Percentiles rank a stretch among this genome's conserved stretches.
Evolutionary conservation across 2,113 vertebrate species (phyloP).

Genomic region (Pterocles orientalis): DNA sequence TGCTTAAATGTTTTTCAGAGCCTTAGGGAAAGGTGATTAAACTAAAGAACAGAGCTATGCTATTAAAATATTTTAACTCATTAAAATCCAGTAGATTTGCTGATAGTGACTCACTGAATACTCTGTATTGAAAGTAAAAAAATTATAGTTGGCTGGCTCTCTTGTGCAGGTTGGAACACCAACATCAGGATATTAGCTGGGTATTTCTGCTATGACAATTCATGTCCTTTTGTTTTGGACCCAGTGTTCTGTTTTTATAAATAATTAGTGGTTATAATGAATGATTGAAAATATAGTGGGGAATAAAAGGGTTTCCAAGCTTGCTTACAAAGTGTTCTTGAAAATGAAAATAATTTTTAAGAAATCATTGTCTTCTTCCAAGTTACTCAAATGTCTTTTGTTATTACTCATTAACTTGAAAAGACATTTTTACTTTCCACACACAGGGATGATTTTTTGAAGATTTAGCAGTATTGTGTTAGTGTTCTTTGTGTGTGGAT

Average conservation of each 20-base stretch:
- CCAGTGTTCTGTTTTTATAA: background rate
- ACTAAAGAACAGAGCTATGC: conserved; percentile 11
- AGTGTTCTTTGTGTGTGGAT: background rate
- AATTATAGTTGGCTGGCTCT: background rate
- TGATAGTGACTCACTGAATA: background rate
- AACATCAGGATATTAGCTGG: background rate
- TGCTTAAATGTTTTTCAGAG: conserved; percentile 37
- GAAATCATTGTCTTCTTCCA: background rate
- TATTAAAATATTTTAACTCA: conserved; percentile 28
- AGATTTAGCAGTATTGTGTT: background rate
- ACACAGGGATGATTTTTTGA: background rate
- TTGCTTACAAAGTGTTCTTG: background rate
- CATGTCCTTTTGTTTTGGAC: background rate
- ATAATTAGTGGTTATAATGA: background rate
- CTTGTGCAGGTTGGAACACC: background rate
- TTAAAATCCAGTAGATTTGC: conserved; percentile 3
- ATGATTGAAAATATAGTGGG: background rate
- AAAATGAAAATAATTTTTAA: background rate
- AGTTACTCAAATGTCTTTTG: background rate
- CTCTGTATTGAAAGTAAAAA: background rate
- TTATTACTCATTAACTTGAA: background rate
- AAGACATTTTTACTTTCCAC: background rate
- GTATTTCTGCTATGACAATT: background rate
- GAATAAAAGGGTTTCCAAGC: background rate
- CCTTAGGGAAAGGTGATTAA: conserved; percentile 33